Evolutionary conservation across 1,140 invertebrate genomes (phyloP), one percentile per base, ranked within the genome.

Genomic region (Phocides pigmalion): DNA sequence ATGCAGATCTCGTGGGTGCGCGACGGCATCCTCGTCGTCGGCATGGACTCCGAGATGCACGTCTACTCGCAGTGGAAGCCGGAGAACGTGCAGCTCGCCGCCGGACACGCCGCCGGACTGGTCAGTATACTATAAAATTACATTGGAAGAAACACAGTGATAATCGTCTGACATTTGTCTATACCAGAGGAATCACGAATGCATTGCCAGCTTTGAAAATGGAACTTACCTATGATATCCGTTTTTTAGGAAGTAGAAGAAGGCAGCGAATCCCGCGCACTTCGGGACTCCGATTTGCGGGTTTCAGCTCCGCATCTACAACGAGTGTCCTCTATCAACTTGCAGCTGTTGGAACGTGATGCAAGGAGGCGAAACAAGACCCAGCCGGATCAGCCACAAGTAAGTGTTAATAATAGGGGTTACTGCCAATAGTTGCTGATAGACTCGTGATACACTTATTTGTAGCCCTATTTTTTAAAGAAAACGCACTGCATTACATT

Each of bases 1-100:
- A 99, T 99, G 96, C 98, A 99, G 83, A 97, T 99, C 67, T 98
- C 97, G 0, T 99, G 99, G 99, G 98, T 99, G 0, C 94, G 98
- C 22, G 98, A 99, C 79, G 99, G 99, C 2, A 98, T 99, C 67
- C 92, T 99, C 2, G 97, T 99, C 0, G 98, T 99, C 3, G 99
- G 98, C 16, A 99, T 99, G 98, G 98, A 99, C 81, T 99, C 98
- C 22, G 99, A 99, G 89, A 99, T 99, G 98, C 98, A 99, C 77
- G 98, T 99, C 0, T 99, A 99, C 83, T 98, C 98, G 0, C 99
- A 99, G 84, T 99, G 99, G 98, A 97, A 97, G 75, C 95, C 96
- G 1, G 94, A 95, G 70, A 92, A 93, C 16, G 92, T 91, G 9
- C 93, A 81, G 25, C 64, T 79, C 4, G 12, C 73, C 2, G 71